phyloP scores from a whole-genome alignment of 2,113 vertebrate species.

The Amphiprion ocellaris region DNA sequence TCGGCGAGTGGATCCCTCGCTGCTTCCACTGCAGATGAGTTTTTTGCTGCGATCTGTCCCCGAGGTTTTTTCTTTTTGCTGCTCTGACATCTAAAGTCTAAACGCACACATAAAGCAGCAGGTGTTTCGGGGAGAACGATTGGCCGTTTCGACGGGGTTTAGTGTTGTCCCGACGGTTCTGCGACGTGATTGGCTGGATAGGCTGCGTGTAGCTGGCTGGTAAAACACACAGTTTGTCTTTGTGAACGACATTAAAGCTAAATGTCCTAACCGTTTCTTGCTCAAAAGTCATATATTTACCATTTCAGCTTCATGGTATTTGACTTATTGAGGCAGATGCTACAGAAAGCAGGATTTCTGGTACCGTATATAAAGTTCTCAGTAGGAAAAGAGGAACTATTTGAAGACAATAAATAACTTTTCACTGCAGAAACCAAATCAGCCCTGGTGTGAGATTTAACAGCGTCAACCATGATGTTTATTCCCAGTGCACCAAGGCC shows the following conservation, averaged over 20 bases:
- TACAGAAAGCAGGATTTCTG: too few relatives aligned
- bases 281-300: not conserved
- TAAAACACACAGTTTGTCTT: not conserved
- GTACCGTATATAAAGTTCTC: too few relatives aligned
- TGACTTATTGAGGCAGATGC: too few relatives aligned
- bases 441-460: too few relatives aligned
- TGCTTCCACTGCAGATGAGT: conserved; percentile 12
- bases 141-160: not conserved
- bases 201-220: not conserved
- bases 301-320: not conserved
- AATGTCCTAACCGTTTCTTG: not conserved
- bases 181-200: conserved; percentile 27
- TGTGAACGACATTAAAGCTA: not conserved
- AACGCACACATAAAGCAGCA: conserved; percentile 29
- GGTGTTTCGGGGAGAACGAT: conserved; percentile 34
- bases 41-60: conserved; percentile 27
- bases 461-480: too few relatives aligned
- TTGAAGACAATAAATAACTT: too few relatives aligned
- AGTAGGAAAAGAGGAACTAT: too few relatives aligned
- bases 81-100: conserved; percentile 22
- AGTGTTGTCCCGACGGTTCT: conserved; percentile 8
- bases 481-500: too few relatives aligned
- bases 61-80: conserved; percentile 31
- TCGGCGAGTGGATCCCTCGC: conserved; percentile 45
- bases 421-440: too few relatives aligned